Base-by-base conservation (phyloP, 2,113 vertebrate species). In the Notothenia rossii region DNA sequence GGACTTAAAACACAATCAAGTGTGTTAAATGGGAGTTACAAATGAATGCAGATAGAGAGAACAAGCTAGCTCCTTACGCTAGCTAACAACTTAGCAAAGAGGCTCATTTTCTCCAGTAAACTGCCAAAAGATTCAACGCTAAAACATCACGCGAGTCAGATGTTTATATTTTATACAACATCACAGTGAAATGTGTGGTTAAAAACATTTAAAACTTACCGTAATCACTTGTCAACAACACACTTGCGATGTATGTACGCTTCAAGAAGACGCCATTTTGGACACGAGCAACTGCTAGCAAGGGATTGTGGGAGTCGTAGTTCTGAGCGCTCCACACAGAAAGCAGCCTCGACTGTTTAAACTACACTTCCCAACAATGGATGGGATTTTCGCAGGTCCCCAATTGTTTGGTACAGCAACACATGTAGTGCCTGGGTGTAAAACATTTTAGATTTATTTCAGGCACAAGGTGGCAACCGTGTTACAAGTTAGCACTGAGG, bases 191-290 rank as follows among this genome's bases (percentile, higher is more conserved):
- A 1, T 13, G 0, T 2, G 5, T 0, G 0, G 2, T 1, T 18
- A 7, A 29, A 0, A 8, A 46, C 15, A 56, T 40, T 72, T 22
- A 68, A n/a, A 60, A 4, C 49, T 62, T 74, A 91, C 91, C 86
- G 71, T 81, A 20, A 46, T 51, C 1, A 60, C 48, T 89, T 84
- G 81, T 91, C 82, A 88, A 91, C 69, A 90, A 82, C 84, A 83
- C 50, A 54, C 17, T 55, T 88, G 67, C 88, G 90, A 85, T 81
- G 22, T 36, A 1, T 69, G 15, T 78, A 79, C 94, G 94, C 86
- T 94, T 94, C 73, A 94, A 87, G 68, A 69, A 78, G 89, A 90
- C 89, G 86, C 92, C 93, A 94, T 94, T 7, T 40, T 51, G 45
- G 1, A 65, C 54, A 74, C 79, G 59, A 79, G 72, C 50, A 5